Percentiles rank a stretch among this genome's conserved stretches.
Evolutionary conservation across 2,113 vertebrate species (phyloP).

Genomic region (Psophia crepitans): DNA sequence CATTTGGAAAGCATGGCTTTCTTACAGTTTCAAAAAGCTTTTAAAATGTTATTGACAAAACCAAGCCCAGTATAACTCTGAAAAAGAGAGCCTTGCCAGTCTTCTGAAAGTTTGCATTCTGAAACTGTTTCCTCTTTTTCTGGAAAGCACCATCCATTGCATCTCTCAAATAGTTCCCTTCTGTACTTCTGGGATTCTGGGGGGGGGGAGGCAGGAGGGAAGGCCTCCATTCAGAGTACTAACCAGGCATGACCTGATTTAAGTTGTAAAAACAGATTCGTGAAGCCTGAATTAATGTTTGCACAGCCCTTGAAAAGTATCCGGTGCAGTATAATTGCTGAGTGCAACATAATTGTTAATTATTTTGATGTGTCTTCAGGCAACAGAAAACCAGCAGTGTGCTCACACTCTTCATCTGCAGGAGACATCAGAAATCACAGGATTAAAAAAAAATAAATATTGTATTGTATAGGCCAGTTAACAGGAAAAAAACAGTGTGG

Average conservation of each 20-base stretch:
- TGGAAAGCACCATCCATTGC: background rate
- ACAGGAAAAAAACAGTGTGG: background rate
- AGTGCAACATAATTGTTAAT: background rate
- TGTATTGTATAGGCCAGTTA: background rate
- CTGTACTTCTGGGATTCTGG: background rate
- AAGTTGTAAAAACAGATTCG: background rate
- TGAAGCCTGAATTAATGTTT: background rate
- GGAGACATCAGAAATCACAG: background rate
- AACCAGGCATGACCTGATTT: background rate
- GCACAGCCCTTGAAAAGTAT: background rate
- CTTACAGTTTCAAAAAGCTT: background rate
- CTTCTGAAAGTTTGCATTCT: background rate
- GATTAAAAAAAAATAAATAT: background rate
- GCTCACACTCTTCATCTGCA: background rate
- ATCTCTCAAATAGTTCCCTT: background rate
- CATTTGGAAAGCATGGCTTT: background rate
- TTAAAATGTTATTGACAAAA: background rate
- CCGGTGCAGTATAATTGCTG: background rate
- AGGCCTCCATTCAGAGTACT: background rate
- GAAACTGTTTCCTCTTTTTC: background rate
- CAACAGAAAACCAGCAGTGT: background rate
- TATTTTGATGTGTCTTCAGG: conserved; percentile 4
- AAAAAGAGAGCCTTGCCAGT: background rate
- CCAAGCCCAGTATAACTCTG: background rate
- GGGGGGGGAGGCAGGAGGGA: background rate